Base-by-base conservation (phyloP, 2,113 vertebrate species). In the Labeo catla region DNA sequence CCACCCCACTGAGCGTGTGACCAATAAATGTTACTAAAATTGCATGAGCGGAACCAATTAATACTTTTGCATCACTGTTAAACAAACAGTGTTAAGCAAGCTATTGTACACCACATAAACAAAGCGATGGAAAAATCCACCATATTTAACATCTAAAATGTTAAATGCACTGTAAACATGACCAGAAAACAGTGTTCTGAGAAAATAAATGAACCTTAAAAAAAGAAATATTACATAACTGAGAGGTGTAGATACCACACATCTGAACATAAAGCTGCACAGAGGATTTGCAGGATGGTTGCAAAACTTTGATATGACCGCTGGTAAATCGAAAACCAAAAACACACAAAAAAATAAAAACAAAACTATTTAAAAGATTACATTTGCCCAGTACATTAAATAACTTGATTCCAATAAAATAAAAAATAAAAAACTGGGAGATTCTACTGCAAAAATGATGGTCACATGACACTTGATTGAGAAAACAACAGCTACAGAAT, bases 181-280 rank as follows among this genome's bases (percentile, higher is more conserved):
- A 65, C 66, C 57, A 36, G 49, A 15, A 19, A 47, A 34, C 50
- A n/a, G n/a, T 4, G 10, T 50, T 57, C 15, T 57, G 59, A 73
- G 28, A 83, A 86, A 47, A 43, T 34, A 9, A 23, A 34, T 2
- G 6, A 86, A 28, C 23, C 39, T 63, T 23, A 78, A 23, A 79
- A 79, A 82, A 57, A 19, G 23, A 81, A n/a, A 21, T 13, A 74
- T 61, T 10, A 49, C 45, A 49, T 72, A 74, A 73, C 23, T 23
- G 19, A 43, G 28, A 85, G 54, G 89, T 89, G 89, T 91, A 89
- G 91, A 90, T 91, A 81, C 87, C 89, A 91, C 88, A 89, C 91
- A 90, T 49, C n/a, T 39, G 6, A 76, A 86, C 5, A 72, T 28
- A 77, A 36, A 83, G 74, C 74, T 85, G 79, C 84, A 57, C 49